Base-by-base conservation (phyloP, 2,113 vertebrate genomes). In the Canis aureus region DNA sequence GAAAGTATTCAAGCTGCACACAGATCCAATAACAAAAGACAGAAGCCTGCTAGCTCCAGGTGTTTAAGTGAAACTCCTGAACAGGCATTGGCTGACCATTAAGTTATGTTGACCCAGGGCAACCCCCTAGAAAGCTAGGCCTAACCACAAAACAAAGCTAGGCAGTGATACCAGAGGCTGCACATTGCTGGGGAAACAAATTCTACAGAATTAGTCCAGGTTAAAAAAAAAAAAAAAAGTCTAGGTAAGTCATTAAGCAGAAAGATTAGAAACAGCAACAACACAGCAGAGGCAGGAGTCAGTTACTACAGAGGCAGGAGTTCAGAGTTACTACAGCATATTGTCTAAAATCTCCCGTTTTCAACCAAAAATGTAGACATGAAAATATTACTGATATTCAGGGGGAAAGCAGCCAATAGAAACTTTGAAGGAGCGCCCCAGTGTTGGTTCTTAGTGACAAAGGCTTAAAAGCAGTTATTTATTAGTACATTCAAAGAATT, bases 61-160 rank as follows among this genome's bases (percentile, higher is more conserved):
- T 94, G 17, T 89, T 76, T 84, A 85, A 84, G 38, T 27, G 85
- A 74, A 85, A 89, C 13, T 27, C 93, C 67, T 95, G 55, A 91
- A 62, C 59, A 86, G 2, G 49, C 64, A 74, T 35, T 95, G 64
- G 43, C 91, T 93, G 53, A 91, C 67, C 60, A 76, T 49, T 64
- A 83, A 62, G 12, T 88, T 92, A 64, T 86, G 64, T 29, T 86
- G 29, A 86, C 57, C 35, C 12, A 78, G 15, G 8, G 59, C 53
- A 96, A 19, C 59, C 38, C 66, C 35, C 27, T 35, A 49, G 59
- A 92, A 90, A 92, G 49, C 32, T 94, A 93, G 51, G 25, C 60
- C 88, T 89, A 57, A 74, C 59, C 93, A 89, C 8, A 11, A 29
- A 35, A 69, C 55, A 67, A 29, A 69, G 53, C 32, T 78, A 69